phyloP scores from a whole-genome alignment of 2,888 invertebrate species.

The Globia sparganii region DNA sequence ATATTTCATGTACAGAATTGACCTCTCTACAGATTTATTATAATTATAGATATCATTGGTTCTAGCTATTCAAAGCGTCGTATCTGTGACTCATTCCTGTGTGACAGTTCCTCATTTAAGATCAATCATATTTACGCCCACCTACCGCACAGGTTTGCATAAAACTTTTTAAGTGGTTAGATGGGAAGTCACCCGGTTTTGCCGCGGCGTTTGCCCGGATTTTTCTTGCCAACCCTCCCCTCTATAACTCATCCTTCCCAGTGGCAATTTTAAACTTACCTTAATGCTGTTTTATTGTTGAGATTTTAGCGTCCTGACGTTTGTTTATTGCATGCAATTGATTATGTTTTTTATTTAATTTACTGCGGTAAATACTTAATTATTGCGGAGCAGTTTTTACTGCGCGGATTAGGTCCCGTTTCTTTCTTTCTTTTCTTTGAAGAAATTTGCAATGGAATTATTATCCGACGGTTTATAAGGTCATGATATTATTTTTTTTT shows the following conservation, averaged over 20 bases:
- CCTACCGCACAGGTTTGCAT: conserved; percentile 62
- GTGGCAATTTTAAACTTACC: conserved; percentile 63
- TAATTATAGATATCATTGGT: no score
- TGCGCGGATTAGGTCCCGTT: background rate
- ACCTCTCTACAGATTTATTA: no score
- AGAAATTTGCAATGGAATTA: background rate
- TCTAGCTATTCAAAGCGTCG: background rate
- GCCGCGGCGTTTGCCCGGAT: conserved; percentile 51
- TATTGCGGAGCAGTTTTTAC: background rate
- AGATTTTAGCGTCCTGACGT: conserved; percentile 53
- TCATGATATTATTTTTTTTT: background rate
- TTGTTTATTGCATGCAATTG: conserved; percentile 62
- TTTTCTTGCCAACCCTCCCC: conserved; percentile 60
- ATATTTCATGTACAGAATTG: no score
- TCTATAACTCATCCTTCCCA: conserved; percentile 65
- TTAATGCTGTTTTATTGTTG: conserved; percentile 65
- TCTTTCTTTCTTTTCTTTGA: background rate
- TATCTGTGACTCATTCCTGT: background rate
- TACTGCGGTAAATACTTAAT: conserved; percentile 9
- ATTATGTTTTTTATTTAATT: conserved; percentile 52
- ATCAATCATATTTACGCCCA: conserved; percentile 28
- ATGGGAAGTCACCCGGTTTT: conserved; percentile 59
- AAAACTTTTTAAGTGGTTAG: conserved; percentile 71
- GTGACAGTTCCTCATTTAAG: background rate
- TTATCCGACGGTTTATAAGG: no score